These are phyloP conservation scores for Chydorus sphaericus DNA, from an alignment of 2,888 invertebrate genomes.

Conservation along the genomic window DNA sequence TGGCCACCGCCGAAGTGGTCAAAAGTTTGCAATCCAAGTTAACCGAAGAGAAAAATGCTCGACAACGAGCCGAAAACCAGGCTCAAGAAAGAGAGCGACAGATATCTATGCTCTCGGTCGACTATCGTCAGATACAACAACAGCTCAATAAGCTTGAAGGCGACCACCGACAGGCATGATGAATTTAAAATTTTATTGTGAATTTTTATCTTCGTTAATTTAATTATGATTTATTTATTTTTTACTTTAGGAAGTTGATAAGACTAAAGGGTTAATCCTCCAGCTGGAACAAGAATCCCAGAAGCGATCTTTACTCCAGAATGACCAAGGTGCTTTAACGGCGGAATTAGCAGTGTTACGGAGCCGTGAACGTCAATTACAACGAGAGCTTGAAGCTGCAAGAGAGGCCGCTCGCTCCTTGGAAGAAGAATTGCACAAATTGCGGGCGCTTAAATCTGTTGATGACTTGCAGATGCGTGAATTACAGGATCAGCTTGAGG, in stretches of 20 bases:
- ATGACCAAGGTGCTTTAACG: conserved; percentile 58
- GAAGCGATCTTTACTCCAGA: conserved; percentile 62
- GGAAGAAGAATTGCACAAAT: conserved; percentile 59
- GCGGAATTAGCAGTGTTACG: conserved; percentile 55
- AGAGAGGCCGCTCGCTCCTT: conserved; percentile 52
- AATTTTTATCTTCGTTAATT: neutral
- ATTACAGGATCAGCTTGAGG: conserved; percentile 84
- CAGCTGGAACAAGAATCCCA: conserved; percentile 85
- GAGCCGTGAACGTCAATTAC: conserved; percentile 53
- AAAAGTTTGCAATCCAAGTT: conserved; percentile 85
- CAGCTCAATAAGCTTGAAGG: conserved; percentile 71
- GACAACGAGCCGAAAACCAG: conserved; percentile 71
- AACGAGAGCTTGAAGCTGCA: conserved; percentile 47
- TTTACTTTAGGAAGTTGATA: conserved; percentile 52
- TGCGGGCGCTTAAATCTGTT: conserved; percentile 50
- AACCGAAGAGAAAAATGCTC: conserved; percentile 73
- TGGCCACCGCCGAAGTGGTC: conserved; percentile 81
- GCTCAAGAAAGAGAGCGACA: conserved; percentile 87
- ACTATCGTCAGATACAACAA: conserved; percentile 86
- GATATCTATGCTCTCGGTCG: conserved; percentile 85
- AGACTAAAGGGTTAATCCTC: conserved; percentile 63
- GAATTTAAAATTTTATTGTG: neutral
- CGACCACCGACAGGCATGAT: conserved; percentile 47
- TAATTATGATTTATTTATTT: neutral
- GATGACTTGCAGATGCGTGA: conserved; percentile 70